Evolutionary conservation across 2,888 invertebrate genomes (phyloP).

Genomic region (Miltochrista miniata): DNA sequence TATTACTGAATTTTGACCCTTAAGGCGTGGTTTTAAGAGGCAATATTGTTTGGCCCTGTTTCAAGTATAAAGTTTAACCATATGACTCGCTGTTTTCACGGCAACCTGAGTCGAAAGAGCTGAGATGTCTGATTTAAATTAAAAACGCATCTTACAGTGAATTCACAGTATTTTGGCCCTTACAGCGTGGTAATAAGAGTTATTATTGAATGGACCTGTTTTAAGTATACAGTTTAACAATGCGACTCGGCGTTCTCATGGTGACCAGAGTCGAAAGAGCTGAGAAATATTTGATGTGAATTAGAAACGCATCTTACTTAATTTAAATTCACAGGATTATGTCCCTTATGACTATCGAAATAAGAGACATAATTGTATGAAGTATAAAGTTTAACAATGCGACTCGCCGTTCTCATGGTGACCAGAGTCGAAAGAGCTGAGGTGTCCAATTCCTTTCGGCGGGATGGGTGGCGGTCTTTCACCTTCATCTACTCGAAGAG

Average conservation of each 20-base stretch:
- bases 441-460: slow-evolving; percentile 73
- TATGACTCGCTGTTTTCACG: slow-evolving; percentile 76
- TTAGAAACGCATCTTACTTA: no score
- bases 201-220: background rate
- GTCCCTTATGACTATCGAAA: background rate
- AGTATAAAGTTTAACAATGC: slow-evolving; percentile 53
- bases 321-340: no score
- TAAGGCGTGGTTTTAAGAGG: background rate
- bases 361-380: background rate
- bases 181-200: background rate
- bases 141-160: no score
- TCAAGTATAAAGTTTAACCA: slow-evolving; percentile 48
- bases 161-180: no score
- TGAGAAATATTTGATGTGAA: no score
- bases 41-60: background rate
- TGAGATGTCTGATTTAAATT: no score
- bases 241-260: slow-evolving; percentile 76
- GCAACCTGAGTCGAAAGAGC: slow-evolving; percentile 76
- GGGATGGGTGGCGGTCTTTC: slow-evolving; percentile 77
- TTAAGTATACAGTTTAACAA: slow-evolving; percentile 47
- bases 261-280: slow-evolving; percentile 76
- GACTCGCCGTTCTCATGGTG: slow-evolving; percentile 77
- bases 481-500: slow-evolving; percentile 67
- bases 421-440: slow-evolving; percentile 76
- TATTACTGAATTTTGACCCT: no score